Evolutionary conservation across 2,797 vertebrate genomes (phyloP).

Genomic region (Acanthurus lineatus): DNA sequence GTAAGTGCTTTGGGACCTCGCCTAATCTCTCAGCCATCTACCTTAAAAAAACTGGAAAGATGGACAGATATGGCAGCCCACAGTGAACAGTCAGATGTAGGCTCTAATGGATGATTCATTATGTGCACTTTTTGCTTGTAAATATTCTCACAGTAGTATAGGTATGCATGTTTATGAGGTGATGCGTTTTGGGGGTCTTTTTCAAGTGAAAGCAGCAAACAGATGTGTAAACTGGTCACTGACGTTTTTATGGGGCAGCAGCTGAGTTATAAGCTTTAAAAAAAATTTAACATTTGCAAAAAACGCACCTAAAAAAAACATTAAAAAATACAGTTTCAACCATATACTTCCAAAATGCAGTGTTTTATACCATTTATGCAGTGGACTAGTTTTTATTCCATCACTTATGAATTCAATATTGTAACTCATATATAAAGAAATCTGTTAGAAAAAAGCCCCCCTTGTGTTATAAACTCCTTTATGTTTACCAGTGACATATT

Average conservation of each 20-base stretch:
- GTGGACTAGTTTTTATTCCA: background rate
- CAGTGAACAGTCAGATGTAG: slow-evolving; percentile 45
- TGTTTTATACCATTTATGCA: slow-evolving; percentile 10
- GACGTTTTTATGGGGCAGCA: slow-evolving; percentile 75
- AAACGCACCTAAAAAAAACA: slow-evolving; percentile 1
- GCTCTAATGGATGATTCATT: slow-evolving; percentile 62
- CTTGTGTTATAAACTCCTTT: background rate
- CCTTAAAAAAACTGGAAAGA: slow-evolving; percentile 51
- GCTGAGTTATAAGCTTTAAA: slow-evolving; percentile 55
- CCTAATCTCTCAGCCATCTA: slow-evolving; percentile 43
- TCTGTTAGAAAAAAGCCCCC: background rate
- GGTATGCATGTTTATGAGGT: slow-evolving; percentile 14
- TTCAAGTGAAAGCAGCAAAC: slow-evolving; percentile 49
- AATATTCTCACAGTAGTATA: slow-evolving; percentile 36
- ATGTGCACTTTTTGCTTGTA: slow-evolving; percentile 42
- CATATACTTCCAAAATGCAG: background rate
- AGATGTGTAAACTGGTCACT: slow-evolving; percentile 74
- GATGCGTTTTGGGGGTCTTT: slow-evolving; percentile 35
- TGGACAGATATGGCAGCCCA: slow-evolving; percentile 26
- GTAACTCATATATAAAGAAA: background rate
- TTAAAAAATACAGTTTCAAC: background rate
- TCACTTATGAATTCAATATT: slow-evolving; percentile 23
- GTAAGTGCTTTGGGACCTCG: slow-evolving; percentile 47
- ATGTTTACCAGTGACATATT: background rate
- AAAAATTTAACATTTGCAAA: slow-evolving; percentile 15